Conservation (phyloP, 2,797 vertebrate species). For the Squalus acanthias region DNA sequence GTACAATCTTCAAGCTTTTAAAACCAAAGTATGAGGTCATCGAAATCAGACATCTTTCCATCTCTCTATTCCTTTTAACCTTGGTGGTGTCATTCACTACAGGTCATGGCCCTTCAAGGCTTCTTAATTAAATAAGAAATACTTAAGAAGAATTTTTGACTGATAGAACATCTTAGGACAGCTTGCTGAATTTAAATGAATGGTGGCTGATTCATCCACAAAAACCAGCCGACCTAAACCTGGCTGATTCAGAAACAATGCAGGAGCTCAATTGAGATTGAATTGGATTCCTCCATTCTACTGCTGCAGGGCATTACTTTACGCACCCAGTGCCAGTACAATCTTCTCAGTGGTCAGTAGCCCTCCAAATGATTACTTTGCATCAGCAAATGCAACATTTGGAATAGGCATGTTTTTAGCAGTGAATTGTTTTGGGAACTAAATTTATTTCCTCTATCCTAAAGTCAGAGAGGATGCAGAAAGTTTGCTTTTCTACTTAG, state of each 20-base stretch:
- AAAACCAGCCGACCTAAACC: background rate
- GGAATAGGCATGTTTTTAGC: background rate
- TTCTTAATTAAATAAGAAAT: background rate
- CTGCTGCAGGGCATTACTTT: no score
- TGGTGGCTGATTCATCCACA: background rate
- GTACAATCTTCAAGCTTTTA: background rate
- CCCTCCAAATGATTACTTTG: background rate
- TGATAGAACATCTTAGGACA: background rate
- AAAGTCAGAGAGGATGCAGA: background rate
- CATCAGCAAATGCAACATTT: background rate
- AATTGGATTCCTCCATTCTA: background rate
- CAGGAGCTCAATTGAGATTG: background rate
- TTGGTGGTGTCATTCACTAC: background rate
- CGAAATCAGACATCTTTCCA: background rate
- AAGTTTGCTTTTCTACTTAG: background rate
- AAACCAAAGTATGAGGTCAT: background rate
- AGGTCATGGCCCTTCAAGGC: background rate
- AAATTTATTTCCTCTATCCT: background rate
- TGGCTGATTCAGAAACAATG: background rate
- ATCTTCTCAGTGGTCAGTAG: background rate
- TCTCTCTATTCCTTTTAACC: background rate
- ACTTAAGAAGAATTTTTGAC: background rate
- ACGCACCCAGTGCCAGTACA: background rate
- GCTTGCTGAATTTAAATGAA: background rate
- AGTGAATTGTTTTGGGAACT: background rate